phyloP scores from a whole-genome alignment of 2,888 invertebrate genomes.

The Electrophaes corylata region DNA sequence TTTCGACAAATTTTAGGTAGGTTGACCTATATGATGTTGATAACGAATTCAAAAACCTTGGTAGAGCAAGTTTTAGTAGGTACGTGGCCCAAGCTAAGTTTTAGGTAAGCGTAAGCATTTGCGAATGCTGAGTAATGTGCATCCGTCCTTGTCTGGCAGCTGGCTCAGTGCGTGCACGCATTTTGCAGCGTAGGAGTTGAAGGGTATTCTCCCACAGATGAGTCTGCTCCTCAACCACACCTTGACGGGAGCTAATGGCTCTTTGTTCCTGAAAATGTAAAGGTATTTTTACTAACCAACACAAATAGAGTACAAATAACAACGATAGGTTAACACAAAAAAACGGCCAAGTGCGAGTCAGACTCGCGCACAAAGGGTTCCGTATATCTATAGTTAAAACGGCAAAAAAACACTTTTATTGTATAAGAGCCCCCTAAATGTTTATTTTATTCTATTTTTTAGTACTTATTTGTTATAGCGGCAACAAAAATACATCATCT shows the following conservation, averaged over 20 bases:
- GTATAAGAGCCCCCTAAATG: too few species aligned
- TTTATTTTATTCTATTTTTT: too few species aligned
- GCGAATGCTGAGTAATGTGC: slow-evolving; percentile 85
- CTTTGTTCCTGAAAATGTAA: slow-evolving; percentile 66
- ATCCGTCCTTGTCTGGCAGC: slow-evolving; percentile 82
- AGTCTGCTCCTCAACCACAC: slow-evolving; percentile 76
- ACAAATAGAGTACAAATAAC: not conserved
- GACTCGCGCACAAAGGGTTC: too few species aligned
- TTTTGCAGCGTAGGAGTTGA: slow-evolving; percentile 82
- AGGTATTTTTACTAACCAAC: not conserved
- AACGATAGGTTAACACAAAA: too few species aligned
- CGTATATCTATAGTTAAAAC: too few species aligned
- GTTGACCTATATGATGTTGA: too few species aligned
- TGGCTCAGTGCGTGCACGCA: slow-evolving; percentile 78
- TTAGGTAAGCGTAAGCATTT: slow-evolving; percentile 84
- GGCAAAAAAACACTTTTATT: too few species aligned
- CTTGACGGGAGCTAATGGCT: slow-evolving; percentile 74
- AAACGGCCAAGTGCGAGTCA: too few species aligned
- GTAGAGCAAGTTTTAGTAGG: not conserved
- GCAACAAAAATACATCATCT: too few species aligned
- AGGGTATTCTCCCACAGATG: slow-evolving; percentile 71
- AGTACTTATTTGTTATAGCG: too few species aligned
- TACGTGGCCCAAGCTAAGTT: not conserved
- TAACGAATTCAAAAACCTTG: too few species aligned
- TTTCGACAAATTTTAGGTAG: not conserved